Evolutionary conservation across 2,888 invertebrate genomes (phyloP).

Genomic region (Bibio marci): DNA sequence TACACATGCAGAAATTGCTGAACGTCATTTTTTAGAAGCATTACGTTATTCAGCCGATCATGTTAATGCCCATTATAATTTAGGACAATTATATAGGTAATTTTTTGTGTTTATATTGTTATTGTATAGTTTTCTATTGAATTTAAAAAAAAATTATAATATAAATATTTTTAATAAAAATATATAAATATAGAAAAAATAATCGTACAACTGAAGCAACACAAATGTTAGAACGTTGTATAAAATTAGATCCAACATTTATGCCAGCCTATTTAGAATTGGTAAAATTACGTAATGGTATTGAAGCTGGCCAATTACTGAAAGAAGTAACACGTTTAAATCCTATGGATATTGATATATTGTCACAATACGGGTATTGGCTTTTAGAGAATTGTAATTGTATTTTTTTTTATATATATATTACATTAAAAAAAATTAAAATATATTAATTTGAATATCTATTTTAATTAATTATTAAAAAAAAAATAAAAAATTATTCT

Average conservation of each 20-base stretch:
- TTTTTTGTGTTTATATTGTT: background rate
- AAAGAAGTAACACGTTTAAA: slow-evolving; percentile 47
- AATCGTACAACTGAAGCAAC: slow-evolving; percentile 47
- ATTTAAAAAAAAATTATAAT: background rate
- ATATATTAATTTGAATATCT: background rate
- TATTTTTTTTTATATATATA: background rate
- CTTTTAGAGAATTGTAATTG: slow-evolving; percentile 8
- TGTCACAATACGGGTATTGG: slow-evolving; percentile 9
- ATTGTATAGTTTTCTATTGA: too few relatives aligned
- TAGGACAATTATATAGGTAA: slow-evolving; percentile 68
- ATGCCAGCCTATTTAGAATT: slow-evolving; percentile 52
- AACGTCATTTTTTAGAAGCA: slow-evolving; percentile 58
- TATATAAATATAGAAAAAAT: slow-evolving; percentile 36
- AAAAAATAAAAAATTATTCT: background rate
- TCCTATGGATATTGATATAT: slow-evolving; percentile 20
- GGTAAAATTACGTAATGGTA: slow-evolving; percentile 38
- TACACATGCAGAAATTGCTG: slow-evolving; percentile 39
- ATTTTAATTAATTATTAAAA: background rate
- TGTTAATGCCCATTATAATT: slow-evolving; percentile 69
- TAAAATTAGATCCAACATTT: slow-evolving; percentile 46
- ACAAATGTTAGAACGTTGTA: slow-evolving; percentile 49
- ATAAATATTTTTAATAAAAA: background rate
- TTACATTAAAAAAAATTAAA: background rate
- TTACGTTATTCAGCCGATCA: slow-evolving; percentile 57
- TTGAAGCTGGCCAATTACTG: slow-evolving; percentile 37